Evolutionary conservation across 1,140 invertebrate species (phyloP).

Genomic region (Ectropis grisescens): DNA sequence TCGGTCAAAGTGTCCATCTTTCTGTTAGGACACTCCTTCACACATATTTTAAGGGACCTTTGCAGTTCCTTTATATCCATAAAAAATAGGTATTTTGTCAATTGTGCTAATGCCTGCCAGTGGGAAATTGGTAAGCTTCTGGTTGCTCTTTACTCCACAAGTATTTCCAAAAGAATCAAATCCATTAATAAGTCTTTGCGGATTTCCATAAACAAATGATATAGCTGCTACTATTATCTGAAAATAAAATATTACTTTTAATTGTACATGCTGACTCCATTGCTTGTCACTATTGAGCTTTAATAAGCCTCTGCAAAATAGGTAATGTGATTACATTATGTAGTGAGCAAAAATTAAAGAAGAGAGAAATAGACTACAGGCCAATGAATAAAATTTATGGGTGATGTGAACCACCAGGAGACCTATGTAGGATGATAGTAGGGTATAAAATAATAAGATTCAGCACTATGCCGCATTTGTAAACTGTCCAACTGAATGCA

Average conservation of each 20-base stretch:
- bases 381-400: too few species aligned
- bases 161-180: slow-evolving; percentile 97
- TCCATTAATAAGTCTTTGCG: slow-evolving; percentile 88
- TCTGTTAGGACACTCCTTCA: slow-evolving; percentile 86
- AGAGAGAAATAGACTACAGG: too few species aligned
- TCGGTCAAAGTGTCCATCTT: slow-evolving; percentile 76
- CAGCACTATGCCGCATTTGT: too few species aligned
- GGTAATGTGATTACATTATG: too few species aligned
- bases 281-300: too few species aligned
- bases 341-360: too few species aligned
- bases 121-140: slow-evolving; percentile 79
- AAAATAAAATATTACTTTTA: slow-evolving; percentile 22
- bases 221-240: slow-evolving; percentile 89
- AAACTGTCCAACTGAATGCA: too few species aligned
- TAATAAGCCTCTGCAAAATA: too few species aligned
- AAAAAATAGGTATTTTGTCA: slow-evolving; percentile 87
- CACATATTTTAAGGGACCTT: slow-evolving; percentile 88
- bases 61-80: slow-evolving; percentile 83
- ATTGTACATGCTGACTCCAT: too few species aligned
- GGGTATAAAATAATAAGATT: too few species aligned
- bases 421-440: too few species aligned
- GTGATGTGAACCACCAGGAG: too few species aligned
- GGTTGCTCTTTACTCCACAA: slow-evolving; percentile 87
- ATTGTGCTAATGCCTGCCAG: slow-evolving; percentile 85
- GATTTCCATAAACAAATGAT: slow-evolving; percentile 91